These are phyloP conservation scores for Salvelinus fontinalis DNA, from an alignment of 2,113 vertebrate genomes.

Conservation along the genomic window DNA sequence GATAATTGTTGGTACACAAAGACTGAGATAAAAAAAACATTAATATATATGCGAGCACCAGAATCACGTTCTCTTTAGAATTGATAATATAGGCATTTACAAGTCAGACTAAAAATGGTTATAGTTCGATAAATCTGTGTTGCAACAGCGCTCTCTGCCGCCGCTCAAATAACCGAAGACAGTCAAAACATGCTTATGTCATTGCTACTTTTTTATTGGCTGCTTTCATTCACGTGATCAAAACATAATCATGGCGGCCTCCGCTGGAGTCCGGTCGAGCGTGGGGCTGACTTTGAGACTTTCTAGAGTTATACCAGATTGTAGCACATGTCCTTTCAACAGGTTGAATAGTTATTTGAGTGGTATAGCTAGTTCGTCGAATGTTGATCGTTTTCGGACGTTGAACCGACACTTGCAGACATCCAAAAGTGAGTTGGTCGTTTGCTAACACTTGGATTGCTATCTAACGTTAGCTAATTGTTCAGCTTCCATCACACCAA, in stretches of 20 bases:
- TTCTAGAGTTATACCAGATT: slow-evolving; percentile 57
- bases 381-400: slow-evolving; percentile 44
- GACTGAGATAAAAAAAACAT: too few relatives aligned
- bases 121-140: not conserved
- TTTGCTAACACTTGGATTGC: not conserved
- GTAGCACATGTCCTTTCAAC: slow-evolving; percentile 57
- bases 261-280: slow-evolving; percentile 63
- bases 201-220: slow-evolving; percentile 49
- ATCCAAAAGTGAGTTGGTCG: slow-evolving; percentile 59
- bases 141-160: slow-evolving; percentile 45
- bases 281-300: slow-evolving; percentile 70
- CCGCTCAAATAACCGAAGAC: slow-evolving; percentile 1
- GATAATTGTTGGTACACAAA: too few relatives aligned
- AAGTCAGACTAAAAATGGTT: too few relatives aligned
- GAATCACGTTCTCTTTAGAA: too few relatives aligned
- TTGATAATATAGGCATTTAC: too few relatives aligned
- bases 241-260: slow-evolving; percentile 75
- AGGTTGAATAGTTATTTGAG: slow-evolving; percentile 42
- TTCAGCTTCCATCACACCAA: not conserved
- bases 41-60: too few relatives aligned
- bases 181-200: not conserved
- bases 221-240: slow-evolving; percentile 56
- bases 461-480: not conserved
- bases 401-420: slow-evolving; percentile 68
- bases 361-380: slow-evolving; percentile 11